Percentiles rank a stretch among this genome's conserved stretches.
These are phyloP conservation scores for Trididemnum miniatum DNA, from an alignment of 23 tunicate genomes.

Conservation along the genomic window DNA sequence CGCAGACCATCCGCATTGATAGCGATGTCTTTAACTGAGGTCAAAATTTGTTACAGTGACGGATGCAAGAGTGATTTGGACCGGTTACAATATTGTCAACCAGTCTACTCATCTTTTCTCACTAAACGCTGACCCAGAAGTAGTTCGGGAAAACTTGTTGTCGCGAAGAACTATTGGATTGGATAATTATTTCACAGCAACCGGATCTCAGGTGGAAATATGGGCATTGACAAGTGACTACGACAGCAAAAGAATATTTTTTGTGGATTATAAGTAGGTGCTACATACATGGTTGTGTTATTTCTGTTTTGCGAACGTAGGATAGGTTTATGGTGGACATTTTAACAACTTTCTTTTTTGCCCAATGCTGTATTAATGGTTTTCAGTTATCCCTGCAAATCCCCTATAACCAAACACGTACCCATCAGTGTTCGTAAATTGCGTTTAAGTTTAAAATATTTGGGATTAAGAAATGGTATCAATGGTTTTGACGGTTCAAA, in stretches of 20 bases:
- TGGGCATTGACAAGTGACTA: conserved; percentile 87
- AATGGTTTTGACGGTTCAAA: no score
- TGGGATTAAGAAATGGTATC: no score
- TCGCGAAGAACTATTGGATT: conserved; percentile 33
- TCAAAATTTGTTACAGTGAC: conserved; percentile 43
- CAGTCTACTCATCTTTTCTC: conserved; percentile 28
- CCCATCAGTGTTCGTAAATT: no score
- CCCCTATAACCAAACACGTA: no score
- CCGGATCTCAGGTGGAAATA: conserved; percentile 51
- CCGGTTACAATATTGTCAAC: conserved; percentile 32
- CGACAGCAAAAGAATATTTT: conserved; percentile 55
- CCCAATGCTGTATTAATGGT: no score
- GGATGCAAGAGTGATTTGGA: conserved; percentile 66
- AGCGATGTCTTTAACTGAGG: no score
- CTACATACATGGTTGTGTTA: no score
- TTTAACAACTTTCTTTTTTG: no score
- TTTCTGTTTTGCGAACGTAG: no score
- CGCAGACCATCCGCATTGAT: no score
- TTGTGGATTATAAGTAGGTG: conserved; percentile 62
- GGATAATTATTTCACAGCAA: conserved; percentile 29
- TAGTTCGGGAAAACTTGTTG: conserved; percentile 10
- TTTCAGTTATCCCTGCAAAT: no score
- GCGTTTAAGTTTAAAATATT: no score
- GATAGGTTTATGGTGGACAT: neutral
- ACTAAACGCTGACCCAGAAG: conserved; percentile 85